Evolutionary conservation across 2,113 vertebrate species (phyloP).

Genomic region (Ptyas mucosa): DNA sequence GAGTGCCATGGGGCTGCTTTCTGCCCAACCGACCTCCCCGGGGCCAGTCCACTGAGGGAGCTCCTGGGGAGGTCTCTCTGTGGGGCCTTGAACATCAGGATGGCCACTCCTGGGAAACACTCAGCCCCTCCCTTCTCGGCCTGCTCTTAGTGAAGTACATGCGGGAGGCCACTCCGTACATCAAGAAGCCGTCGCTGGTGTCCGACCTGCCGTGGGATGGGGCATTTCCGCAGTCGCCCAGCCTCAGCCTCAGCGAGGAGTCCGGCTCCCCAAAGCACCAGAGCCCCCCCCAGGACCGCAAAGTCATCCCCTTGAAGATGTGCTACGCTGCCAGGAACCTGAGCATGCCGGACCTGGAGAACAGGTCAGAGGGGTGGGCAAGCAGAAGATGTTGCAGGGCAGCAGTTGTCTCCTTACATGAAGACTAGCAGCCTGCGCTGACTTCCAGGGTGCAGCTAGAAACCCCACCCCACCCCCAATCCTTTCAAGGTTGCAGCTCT

Average conservation of each 20-base stretch:
- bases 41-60: background rate
- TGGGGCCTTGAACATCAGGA: background rate
- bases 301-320: conserved; percentile 94
- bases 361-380: conserved; percentile 76
- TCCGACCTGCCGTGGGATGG: conserved; percentile 92
- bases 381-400: background rate
- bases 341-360: conserved; percentile 95
- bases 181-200: conserved; percentile 90
- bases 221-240: conserved; percentile 77
- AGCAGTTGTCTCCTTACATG: background rate
- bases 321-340: conserved; percentile 93
- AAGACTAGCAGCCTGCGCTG: background rate
- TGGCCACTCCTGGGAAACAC: background rate
- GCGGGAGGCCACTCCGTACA: conserved; percentile 91
- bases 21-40: background rate
- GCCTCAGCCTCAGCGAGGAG: conserved; percentile 85
- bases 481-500: background rate
- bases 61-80: background rate
- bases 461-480: too few relatives aligned
- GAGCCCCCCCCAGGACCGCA: conserved; percentile 77
- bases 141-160: conserved; percentile 86
- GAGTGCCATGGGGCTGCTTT: background rate
- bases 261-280: conserved; percentile 85
- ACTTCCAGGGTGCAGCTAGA: background rate
- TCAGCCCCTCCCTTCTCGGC: background rate